phyloP scores from a whole-genome alignment of 2,113 vertebrate genomes.

The Brienomyrus longianalis region DNA sequence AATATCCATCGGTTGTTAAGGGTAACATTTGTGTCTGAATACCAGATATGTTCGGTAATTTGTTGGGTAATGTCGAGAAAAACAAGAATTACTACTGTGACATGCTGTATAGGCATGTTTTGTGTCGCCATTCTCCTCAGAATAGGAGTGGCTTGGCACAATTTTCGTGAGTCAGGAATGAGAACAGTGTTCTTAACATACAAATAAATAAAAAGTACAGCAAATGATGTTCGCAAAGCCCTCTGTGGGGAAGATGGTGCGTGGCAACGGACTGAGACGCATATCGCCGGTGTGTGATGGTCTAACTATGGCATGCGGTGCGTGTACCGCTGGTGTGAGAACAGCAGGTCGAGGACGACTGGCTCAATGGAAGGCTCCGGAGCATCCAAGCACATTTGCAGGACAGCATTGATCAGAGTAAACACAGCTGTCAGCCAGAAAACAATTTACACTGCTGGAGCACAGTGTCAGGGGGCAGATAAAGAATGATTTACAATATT shows the following conservation, averaged over 20 bases:
- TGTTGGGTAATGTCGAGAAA: neutral
- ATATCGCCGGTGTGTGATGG: neutral
- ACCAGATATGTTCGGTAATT: neutral
- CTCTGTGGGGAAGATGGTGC: neutral
- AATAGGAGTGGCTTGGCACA: neutral
- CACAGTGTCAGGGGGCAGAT: conserved; percentile 41
- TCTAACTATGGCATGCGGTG: neutral
- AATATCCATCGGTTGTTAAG: neutral
- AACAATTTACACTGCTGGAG: conserved; percentile 47
- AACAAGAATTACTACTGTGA: neutral
- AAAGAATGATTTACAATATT: conserved; percentile 41
- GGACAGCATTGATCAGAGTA: conserved; percentile 18
- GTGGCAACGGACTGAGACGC: neutral
- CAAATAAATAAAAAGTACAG: neutral
- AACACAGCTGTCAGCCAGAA: conserved; percentile 42
- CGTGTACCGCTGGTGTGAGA: neutral
- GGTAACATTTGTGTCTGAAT: neutral
- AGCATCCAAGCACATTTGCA: neutral
- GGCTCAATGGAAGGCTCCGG: neutral
- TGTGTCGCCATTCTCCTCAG: neutral
- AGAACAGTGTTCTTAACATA: neutral
- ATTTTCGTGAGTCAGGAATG: neutral
- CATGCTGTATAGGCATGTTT: neutral
- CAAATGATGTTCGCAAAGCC: neutral
- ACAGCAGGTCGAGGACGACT: neutral